Percentiles rank a stretch among this genome's conserved stretches.
These are phyloP conservation scores for Agrochola lychnidis DNA, from an alignment of 2,888 invertebrate species.

Conservation along the genomic window DNA sequence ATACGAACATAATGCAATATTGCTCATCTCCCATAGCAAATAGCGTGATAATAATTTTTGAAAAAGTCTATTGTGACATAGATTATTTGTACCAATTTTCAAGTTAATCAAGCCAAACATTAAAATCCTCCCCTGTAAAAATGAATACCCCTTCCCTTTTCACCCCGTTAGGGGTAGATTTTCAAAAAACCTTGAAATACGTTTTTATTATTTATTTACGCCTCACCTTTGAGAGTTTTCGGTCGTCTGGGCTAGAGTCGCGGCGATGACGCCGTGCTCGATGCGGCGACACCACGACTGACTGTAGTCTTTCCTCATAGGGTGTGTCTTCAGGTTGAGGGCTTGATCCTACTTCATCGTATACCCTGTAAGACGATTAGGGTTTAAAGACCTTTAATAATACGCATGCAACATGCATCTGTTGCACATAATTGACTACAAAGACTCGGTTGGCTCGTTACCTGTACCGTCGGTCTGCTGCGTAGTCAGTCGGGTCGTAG, in stretches of 20 bases:
- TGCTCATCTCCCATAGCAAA: too few relatives aligned
- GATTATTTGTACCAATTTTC: too few relatives aligned
- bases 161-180: too few relatives aligned
- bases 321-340: constrained; percentile 92
- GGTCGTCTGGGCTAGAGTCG: constrained; percentile 94
- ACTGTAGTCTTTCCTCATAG: constrained; percentile 88
- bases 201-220: neutral
- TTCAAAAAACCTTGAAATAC: too few relatives aligned
- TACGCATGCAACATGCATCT: constrained; percentile 1
- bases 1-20: too few relatives aligned
- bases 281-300: constrained; percentile 89
- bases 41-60: too few relatives aligned
- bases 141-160: too few relatives aligned
- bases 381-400: constrained; percentile 4
- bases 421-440: neutral
- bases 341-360: constrained; percentile 90
- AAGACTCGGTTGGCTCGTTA: constrained; percentile 56
- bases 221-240: constrained; percentile 84
- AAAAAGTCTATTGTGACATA: too few relatives aligned
- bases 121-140: too few relatives aligned
- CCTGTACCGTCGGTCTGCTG: constrained; percentile 88
- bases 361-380: constrained; percentile 77
- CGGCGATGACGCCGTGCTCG: constrained; percentile 85
- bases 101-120: too few relatives aligned
- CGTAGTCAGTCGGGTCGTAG: constrained; percentile 88